Conservation (phyloP, 2,113 vertebrate species). For the Dasyprocta punctata region DNA sequence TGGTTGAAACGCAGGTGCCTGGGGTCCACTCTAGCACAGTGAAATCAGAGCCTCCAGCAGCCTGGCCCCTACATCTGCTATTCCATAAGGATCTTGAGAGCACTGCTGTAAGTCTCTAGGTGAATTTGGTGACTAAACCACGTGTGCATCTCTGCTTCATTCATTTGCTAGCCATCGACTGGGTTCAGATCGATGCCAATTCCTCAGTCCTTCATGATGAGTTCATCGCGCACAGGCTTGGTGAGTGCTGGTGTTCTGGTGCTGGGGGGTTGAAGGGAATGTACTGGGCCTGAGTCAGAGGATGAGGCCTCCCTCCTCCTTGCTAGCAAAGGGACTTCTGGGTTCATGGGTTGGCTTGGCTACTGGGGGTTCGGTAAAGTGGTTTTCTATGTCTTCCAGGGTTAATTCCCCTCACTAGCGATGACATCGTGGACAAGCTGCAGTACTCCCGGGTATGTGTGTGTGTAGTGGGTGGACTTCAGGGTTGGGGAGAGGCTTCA, state of each 20-base stretch:
- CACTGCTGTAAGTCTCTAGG: not conserved
- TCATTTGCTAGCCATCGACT: constrained; percentile 93
- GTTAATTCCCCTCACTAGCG: constrained; percentile 96
- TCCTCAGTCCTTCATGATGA: constrained; percentile 99
- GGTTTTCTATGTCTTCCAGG: constrained; percentile 84
- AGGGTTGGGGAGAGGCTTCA: no score
- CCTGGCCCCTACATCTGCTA: not conserved
- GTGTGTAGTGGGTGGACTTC: not conserved
- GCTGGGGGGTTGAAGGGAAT: not conserved
- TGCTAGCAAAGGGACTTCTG: not conserved
- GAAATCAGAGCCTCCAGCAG: not conserved
- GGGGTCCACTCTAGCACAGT: not conserved
- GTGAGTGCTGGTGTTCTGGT: constrained; percentile 84
- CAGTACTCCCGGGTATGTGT: constrained; percentile 94
- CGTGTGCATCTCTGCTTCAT: not conserved
- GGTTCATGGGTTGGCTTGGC: not conserved
- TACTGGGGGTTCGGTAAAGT: not conserved
- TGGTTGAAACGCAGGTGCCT: not conserved
- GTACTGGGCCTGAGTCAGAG: not conserved
- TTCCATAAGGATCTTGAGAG: not conserved
- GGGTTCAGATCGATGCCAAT: constrained; percentile 99
- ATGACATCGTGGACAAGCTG: constrained; percentile 98
- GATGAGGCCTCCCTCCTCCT: not conserved
- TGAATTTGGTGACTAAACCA: not conserved
- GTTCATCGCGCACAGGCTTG: constrained; percentile 97